These are phyloP conservation scores for Tipula unca DNA, from an alignment of 2,888 invertebrate genomes.

Conservation along the genomic window DNA sequence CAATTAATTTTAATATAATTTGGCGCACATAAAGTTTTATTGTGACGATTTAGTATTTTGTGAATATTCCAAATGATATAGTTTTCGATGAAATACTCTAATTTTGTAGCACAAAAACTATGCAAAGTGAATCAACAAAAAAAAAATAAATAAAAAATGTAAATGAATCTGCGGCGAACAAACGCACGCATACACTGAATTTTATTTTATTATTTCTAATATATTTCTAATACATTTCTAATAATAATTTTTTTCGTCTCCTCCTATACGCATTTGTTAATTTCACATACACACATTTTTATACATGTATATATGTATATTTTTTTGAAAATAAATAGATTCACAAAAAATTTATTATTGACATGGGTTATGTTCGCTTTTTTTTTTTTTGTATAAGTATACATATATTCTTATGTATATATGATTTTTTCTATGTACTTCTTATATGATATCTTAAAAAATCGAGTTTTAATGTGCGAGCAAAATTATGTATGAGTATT, in stretches of 20 bases:
- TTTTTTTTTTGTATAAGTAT: neutral
- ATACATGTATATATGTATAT: neutral
- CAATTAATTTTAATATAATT: neutral
- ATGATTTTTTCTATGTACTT: neutral
- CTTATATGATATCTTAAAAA: neutral
- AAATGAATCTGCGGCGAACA: neutral
- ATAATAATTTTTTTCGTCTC: neutral
- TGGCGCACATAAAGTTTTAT: neutral
- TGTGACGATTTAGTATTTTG: too few species aligned
- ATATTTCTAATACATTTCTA: neutral
- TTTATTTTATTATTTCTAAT: neutral
- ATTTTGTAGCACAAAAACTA: neutral
- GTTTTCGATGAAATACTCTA: neutral
- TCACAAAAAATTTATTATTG: slow-evolving; percentile 8
- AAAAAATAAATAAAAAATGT: neutral
- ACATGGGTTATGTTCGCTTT: neutral
- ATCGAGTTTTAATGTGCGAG: neutral
- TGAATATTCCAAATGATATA: neutral
- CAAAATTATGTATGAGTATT: neutral
- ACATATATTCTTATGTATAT: neutral
- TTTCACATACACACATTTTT: neutral
- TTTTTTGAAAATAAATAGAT: neutral
- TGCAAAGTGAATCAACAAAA: neutral
- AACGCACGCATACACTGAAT: neutral
- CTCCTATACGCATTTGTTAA: neutral